These are phyloP conservation scores for Tyto alba DNA, from an alignment of 2,113 vertebrate species.

Conservation along the genomic window DNA sequence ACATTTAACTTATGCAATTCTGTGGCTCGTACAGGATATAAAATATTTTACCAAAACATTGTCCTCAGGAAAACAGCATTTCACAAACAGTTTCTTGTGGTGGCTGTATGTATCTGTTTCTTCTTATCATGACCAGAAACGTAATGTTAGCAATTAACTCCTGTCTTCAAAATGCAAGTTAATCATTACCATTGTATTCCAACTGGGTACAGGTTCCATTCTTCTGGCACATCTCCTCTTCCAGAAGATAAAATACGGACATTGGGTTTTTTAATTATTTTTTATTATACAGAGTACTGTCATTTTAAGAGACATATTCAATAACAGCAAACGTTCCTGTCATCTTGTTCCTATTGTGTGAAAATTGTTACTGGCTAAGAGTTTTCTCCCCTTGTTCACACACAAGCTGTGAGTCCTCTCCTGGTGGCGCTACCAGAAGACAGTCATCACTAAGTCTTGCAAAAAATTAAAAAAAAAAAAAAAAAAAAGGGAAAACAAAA, in stretches of 20 bases:
- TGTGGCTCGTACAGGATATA: background rate
- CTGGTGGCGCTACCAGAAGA: background rate
- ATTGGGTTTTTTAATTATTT: background rate
- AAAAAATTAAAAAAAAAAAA: background rate
- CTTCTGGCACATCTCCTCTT: background rate
- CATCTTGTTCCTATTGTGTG: background rate
- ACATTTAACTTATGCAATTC: constrained; percentile 42
- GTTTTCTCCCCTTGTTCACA: constrained; percentile 17
- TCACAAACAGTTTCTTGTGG: background rate
- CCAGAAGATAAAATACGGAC: background rate
- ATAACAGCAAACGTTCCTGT: background rate
- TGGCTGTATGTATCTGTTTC: background rate
- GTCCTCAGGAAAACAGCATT: constrained; percentile 31
- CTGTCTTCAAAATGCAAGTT: background rate
- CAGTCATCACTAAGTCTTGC: constrained; percentile 8
- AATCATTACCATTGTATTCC: background rate
- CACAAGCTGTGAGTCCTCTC: constrained; percentile 20
- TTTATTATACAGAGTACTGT: constrained; percentile 39
- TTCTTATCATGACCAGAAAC: background rate
- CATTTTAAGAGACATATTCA: background rate
- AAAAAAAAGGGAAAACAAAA: no score
- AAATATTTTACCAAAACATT: constrained; percentile 14
- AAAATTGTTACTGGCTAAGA: constrained; percentile 4
- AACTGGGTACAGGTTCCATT: background rate
- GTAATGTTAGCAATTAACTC: background rate